Conservation (phyloP, 2,888 invertebrate genomes). For the Chironomus tentans region DNA sequence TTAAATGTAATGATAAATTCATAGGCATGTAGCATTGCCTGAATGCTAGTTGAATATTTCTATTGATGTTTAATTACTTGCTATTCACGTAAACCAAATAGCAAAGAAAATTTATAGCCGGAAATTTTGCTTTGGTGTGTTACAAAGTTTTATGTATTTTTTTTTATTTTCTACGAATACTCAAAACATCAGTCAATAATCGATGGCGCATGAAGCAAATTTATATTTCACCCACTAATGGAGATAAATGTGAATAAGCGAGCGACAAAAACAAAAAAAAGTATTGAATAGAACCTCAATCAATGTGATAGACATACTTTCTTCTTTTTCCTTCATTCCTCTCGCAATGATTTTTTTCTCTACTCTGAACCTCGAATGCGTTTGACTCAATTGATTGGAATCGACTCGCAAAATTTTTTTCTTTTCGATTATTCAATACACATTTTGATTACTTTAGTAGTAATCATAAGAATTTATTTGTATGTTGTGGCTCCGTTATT, state of each 20-base stretch:
- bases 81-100: no score
- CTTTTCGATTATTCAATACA: neutral
- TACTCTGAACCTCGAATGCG: neutral
- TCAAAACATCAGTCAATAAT: neutral
- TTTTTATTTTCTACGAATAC: neutral
- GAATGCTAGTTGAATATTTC: no score
- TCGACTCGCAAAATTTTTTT: neutral
- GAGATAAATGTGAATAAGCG: neutral
- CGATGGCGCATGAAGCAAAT: conserved; percentile 1
- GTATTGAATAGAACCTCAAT: no score
- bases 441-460: neutral
- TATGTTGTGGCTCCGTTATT: neutral
- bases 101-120: neutral
- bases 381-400: neutral
- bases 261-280: neutral
- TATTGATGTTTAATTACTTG: no score
- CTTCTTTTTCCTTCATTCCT: no score
- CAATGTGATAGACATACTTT: no score
- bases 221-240: conserved; percentile 1
- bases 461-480: neutral
- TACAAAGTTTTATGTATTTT: neutral
- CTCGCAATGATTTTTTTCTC: neutral
- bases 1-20: no score
- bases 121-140: neutral
- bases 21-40: no score